Conservation (phyloP, 2,113 vertebrate species). For the Athene cunicularia region DNA sequence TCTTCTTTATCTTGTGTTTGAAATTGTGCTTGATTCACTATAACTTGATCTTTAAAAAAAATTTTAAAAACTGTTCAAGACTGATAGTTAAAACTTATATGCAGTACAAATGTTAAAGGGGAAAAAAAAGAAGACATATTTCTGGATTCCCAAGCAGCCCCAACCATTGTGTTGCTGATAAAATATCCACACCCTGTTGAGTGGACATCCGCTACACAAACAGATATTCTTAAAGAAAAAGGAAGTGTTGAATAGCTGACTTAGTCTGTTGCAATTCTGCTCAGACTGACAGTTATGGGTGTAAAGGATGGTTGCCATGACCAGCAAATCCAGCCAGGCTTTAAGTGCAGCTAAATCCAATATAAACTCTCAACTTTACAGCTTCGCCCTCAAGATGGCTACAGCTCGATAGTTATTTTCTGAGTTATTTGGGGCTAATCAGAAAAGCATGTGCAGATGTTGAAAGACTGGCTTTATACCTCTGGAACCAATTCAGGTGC, state of each 20-base stretch:
- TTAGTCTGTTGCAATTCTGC: slow-evolving; percentile 70
- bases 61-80: not conserved
- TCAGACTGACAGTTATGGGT: slow-evolving; percentile 70
- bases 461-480: slow-evolving; percentile 45
- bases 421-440: slow-evolving; percentile 67
- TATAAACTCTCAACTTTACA: slow-evolving; percentile 77
- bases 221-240: slow-evolving; percentile 70
- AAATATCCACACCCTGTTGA: slow-evolving; percentile 49
- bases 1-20: not conserved
- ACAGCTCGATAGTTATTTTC: slow-evolving; percentile 68
- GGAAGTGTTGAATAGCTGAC: slow-evolving; percentile 65
- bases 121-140: not conserved
- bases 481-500: not conserved
- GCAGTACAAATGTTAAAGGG: not conserved
- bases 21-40: not conserved
- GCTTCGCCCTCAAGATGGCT: slow-evolving; percentile 58
- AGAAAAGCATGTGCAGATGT: slow-evolving; percentile 64
- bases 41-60: not conserved
- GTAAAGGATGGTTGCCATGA: slow-evolving; percentile 66
- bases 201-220: slow-evolving; percentile 57
- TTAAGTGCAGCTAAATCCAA: slow-evolving; percentile 75
- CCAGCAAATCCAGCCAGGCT: slow-evolving; percentile 70
- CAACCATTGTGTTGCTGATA: slow-evolving; percentile 21
- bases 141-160: not conserved
- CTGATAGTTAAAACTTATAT: not conserved